phyloP scores from a whole-genome alignment of 2,888 invertebrate species.

The Epicampocera succincta region DNA sequence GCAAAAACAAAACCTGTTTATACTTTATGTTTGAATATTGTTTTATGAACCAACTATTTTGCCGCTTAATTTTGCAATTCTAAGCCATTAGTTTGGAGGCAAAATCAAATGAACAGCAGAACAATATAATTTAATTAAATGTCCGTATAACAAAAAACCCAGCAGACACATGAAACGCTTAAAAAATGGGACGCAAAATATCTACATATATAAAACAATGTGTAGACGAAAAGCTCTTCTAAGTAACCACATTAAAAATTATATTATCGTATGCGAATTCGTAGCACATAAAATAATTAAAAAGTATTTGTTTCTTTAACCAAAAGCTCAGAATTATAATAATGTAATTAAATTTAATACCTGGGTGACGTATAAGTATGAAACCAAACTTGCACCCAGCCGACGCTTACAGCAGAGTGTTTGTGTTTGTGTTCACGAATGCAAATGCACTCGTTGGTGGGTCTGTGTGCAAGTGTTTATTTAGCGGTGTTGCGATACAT shows the following conservation, averaged over 20 bases:
- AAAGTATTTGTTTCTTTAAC: conserved; percentile 37
- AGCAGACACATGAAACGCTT: no score
- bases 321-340: conserved; percentile 59
- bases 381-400: conserved; percentile 19
- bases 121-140: no score
- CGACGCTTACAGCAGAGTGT: not conserved
- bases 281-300: conserved; percentile 47
- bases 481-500: conserved; percentile 23
- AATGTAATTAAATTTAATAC: conserved; percentile 68
- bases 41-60: no score
- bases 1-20: no score
- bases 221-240: not conserved
- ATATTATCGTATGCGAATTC: conserved; percentile 13
- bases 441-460: no score
- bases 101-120: no score
- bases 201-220: no score
- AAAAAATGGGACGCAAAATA: no score
- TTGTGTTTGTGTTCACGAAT: not conserved
- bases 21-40: no score
- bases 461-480: not conserved
- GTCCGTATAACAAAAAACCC: no score
- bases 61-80: no score
- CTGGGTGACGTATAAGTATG: conserved; percentile 63
- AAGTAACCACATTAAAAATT: conserved; percentile 10
- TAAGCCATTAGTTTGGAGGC: no score